phyloP scores from a whole-genome alignment of 23 tunicate species.

The Ciona savignyi region DNA sequence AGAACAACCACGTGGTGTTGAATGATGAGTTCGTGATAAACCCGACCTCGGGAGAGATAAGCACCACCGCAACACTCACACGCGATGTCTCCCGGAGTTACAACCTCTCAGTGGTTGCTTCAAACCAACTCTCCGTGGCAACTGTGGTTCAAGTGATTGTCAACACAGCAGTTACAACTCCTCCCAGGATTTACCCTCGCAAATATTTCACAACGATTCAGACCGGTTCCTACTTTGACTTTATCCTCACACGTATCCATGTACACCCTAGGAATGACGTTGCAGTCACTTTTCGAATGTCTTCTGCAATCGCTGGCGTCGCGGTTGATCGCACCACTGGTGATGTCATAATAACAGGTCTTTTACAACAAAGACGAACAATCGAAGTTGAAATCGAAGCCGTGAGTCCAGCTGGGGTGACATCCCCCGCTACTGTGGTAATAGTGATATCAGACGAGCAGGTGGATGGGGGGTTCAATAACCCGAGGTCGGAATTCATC shows the following conservation, averaged over 20 bases:
- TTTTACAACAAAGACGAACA: background rate
- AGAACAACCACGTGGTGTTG: background rate
- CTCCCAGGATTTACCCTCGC: conserved; percentile 42
- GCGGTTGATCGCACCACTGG: conserved; percentile 35
- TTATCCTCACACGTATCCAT: background rate
- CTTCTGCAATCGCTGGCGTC: conserved; percentile 21
- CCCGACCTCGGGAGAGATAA: conserved; percentile 2
- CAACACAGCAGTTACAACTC: background rate
- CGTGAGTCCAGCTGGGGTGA: background rate
- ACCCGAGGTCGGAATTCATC: background rate
- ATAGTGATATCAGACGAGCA: background rate
- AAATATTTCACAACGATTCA: conserved; percentile 11
- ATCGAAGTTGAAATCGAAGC: background rate
- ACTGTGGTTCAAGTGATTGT: conserved; percentile 24
- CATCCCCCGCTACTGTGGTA: background rate
- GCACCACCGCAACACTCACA: background rate
- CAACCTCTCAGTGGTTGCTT: conserved; percentile 14
- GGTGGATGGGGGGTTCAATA: background rate
- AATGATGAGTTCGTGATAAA: background rate
- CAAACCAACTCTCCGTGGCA: conserved; percentile 25
- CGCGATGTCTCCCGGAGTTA: background rate
- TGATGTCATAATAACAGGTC: background rate
- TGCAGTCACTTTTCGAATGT: background rate
- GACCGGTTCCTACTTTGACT: conserved; percentile 5
- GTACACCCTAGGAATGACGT: background rate